Percentiles rank a stretch among this genome's conserved stretches.
Evolutionary conservation across 2,113 vertebrate genomes (phyloP).

Genomic region (Oryzias woworae): DNA sequence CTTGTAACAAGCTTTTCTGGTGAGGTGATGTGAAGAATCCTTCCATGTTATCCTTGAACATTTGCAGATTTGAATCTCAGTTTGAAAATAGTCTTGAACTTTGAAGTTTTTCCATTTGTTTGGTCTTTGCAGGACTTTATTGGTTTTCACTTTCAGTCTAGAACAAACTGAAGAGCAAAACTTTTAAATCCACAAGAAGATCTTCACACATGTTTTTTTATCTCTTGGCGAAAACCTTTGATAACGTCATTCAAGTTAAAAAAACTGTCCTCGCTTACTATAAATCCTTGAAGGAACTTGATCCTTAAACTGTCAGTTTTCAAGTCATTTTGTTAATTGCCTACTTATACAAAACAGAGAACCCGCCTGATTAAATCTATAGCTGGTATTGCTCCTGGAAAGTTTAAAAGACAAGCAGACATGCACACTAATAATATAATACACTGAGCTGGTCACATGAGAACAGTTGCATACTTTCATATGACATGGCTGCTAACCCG

Average conservation of each 20-base stretch:
- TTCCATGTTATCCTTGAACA: background rate
- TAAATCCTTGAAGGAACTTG: too few relatives aligned
- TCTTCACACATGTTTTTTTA: background rate
- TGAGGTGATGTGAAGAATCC: background rate
- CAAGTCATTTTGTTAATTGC: background rate
- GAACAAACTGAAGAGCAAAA: slow-evolving; percentile 4
- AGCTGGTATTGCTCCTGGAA: background rate
- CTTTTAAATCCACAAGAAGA: background rate
- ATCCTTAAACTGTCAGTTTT: too few relatives aligned
- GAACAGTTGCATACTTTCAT: slow-evolving; percentile 42
- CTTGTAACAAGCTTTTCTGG: background rate
- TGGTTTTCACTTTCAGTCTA: slow-evolving; percentile 7
- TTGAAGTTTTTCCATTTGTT: slow-evolving; percentile 8
- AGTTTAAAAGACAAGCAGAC: background rate
- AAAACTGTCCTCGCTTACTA: background rate
- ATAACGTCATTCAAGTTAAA: background rate
- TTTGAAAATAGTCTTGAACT: background rate
- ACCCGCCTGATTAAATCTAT: background rate
- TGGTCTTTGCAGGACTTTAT: slow-evolving; percentile 1
- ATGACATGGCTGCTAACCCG: slow-evolving; percentile 26
- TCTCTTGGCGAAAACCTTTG: background rate
- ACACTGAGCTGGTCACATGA: slow-evolving; percentile 29
- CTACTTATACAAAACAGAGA: background rate
- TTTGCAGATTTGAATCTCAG: background rate
- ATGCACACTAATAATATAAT: slow-evolving; percentile 15